A percentile compares a stretch with the other conserved stretches of the same genome.
phyloP scores from a whole-genome alignment of 2,113 vertebrate genomes.

The Sus scrofa region DNA sequence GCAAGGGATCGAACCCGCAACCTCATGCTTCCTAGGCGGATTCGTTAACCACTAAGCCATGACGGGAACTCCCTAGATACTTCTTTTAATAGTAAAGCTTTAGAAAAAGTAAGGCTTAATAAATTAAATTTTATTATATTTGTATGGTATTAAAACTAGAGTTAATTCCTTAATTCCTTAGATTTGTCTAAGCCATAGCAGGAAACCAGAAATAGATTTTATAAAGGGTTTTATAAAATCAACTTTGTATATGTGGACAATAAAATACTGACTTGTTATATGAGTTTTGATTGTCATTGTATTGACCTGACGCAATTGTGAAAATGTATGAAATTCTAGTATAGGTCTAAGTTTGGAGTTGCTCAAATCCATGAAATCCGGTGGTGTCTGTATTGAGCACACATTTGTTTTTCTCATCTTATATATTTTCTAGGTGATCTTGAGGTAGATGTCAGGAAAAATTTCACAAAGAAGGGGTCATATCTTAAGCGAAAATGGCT shows the following conservation, averaged over 20 bases:
- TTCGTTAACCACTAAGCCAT: too few species aligned
- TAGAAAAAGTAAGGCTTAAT: neutral
- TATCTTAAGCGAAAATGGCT: neutral
- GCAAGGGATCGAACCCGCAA: too few species aligned
- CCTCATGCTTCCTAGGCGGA: too few species aligned
- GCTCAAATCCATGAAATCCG: neutral
- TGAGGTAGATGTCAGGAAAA: neutral
- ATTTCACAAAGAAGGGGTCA: neutral
- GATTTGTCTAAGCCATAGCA: neutral
- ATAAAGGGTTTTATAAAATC: conserved; percentile 14
- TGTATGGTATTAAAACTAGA: neutral
- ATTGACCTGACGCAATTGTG: neutral
- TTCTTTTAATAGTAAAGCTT: conserved; percentile 5
- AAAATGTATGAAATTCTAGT: neutral
- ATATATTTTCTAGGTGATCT: neutral
- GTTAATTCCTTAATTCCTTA: neutral
- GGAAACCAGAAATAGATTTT: neutral
- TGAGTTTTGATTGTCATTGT: neutral
- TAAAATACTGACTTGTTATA: neutral
- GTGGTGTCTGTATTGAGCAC: neutral
- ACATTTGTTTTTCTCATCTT: neutral
- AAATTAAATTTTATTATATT: conserved; percentile 1
- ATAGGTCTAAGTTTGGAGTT: neutral
- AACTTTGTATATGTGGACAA: neutral
- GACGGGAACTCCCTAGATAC: too few species aligned